Evolutionary conservation across 2,113 vertebrate species (phyloP).

Genomic region (zebrafish (Danio rerio)): GRCz12tu NC_133186.1:34877501-34878000

Average conservation of each 20-base stretch:
- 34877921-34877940: conserved; percentile 58
- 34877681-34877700: not conserved
- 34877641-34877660: not conserved
- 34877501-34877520: too few species aligned
- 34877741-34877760: not conserved
- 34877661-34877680: too few species aligned
- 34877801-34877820: not conserved
- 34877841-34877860: conserved; percentile 38
- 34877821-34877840: conserved; percentile 17
- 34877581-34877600: too few species aligned
- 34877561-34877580: too few species aligned
- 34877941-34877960: conserved; percentile 67
- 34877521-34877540: too few species aligned
- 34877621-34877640: not conserved
- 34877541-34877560: too few species aligned
- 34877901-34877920: conserved; percentile 57
- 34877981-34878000: conserved; percentile 27
- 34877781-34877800: not conserved
- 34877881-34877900: conserved; percentile 66
- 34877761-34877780: not conserved
- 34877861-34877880: conserved; percentile 59
- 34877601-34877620: too few species aligned
- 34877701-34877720: not conserved
- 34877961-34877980: conserved; percentile 55
- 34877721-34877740: not conserved